Conservation (phyloP, 1,140 invertebrate species). For the Brachionus asplanchnoidis region DNA sequence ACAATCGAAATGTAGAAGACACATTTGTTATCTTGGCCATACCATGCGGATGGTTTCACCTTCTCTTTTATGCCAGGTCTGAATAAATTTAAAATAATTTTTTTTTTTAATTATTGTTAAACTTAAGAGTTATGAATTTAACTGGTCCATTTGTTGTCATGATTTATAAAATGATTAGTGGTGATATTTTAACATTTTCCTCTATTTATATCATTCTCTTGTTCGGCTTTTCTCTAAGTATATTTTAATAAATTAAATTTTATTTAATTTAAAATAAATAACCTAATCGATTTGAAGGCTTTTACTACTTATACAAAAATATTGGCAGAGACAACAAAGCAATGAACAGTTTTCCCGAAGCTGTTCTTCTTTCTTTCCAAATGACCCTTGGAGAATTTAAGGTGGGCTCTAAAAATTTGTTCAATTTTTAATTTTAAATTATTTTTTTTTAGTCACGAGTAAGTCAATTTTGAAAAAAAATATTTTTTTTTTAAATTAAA, state of each 20-base stretch:
- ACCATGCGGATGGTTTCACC: conserved; percentile 88
- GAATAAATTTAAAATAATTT: conserved; percentile 32
- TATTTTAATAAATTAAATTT: not conserved
- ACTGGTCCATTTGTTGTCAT: conserved; percentile 96
- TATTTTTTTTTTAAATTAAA: not conserved
- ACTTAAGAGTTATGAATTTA: conserved; percentile 74
- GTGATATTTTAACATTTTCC: conserved; percentile 92
- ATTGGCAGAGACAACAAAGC: conserved; percentile 51
- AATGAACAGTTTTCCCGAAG: conserved; percentile 68
- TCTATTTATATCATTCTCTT: conserved; percentile 90
- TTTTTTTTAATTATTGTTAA: conserved; percentile 48
- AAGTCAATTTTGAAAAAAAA: conserved; percentile 1
- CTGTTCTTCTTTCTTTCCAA: conserved; percentile 95
- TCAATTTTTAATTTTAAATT: not conserved
- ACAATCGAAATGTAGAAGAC: conserved; percentile 66
- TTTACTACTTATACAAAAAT: conserved; percentile 91
- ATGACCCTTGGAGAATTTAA: conserved; percentile 96
- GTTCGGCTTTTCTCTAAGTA: conserved; percentile 81
- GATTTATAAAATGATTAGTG: conserved; percentile 95
- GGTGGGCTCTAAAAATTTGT: conserved; percentile 59
- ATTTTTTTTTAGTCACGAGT: not conserved
- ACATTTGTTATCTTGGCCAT: conserved; percentile 82
- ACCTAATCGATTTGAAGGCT: conserved; percentile 62
- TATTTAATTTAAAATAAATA: not conserved
- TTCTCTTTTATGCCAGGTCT: conserved; percentile 98